Conservation (phyloP, 1,140 invertebrate genomes). For the Papilio polyxenes region DNA sequence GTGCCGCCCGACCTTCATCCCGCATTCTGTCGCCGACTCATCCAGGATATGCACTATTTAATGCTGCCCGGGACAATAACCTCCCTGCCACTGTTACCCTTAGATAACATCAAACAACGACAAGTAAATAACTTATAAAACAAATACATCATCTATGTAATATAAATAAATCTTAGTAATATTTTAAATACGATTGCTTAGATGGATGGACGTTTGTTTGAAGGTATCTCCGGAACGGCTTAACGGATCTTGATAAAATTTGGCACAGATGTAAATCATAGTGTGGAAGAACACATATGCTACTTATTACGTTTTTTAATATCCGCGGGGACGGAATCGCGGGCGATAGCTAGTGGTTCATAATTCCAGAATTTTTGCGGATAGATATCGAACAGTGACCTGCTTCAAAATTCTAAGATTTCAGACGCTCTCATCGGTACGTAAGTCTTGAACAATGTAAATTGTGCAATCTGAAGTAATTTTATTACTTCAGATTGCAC, state of each 20-base stretch:
- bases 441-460: not conserved
- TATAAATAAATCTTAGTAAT: no score
- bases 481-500: no score
- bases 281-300: no score
- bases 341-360: not conserved
- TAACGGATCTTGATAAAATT: no score
- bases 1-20: slow-evolving; percentile 36
- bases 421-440: not conserved
- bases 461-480: not conserved
- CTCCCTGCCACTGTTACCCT: not conserved
- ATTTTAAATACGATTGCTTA: no score
- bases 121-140: not conserved
- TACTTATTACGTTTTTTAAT: no score
- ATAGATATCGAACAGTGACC: not conserved
- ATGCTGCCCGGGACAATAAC: slow-evolving; percentile 10
- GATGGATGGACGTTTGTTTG: no score
- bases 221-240: no score
- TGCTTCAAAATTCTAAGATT: not conserved
- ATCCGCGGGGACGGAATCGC: no score
- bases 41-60: slow-evolving; percentile 35
- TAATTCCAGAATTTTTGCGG: not conserved
- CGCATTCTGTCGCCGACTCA: slow-evolving; percentile 35
- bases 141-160: no score
- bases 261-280: no score
- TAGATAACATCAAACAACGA: slow-evolving; percentile 1